These are phyloP conservation scores for Procambarus virginalis DNA, from an alignment of 1,140 invertebrate genomes.

Conservation along the genomic window DNA sequence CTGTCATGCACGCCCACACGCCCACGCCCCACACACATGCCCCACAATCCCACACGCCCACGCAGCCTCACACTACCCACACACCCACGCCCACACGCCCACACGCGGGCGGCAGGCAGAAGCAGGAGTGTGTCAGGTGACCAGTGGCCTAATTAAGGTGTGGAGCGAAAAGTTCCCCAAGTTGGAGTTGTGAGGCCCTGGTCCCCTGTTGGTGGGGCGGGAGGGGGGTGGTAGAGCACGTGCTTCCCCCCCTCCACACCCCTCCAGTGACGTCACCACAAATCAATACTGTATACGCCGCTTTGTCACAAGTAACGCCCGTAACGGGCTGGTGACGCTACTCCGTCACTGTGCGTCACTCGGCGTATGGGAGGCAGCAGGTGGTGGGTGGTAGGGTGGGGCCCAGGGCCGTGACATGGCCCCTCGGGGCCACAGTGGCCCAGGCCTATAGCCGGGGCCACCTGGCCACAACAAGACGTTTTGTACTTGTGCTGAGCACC, in stretches of 20 bases:
- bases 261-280: constrained; percentile 16
- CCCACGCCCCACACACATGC: not conserved
- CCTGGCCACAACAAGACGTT: constrained; percentile 16
- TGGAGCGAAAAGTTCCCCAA: constrained; percentile 32
- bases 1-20: not conserved
- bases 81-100: not conserved
- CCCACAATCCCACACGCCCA: not conserved
- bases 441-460: not conserved
- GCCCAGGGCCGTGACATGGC: not conserved
- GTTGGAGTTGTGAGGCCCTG: not conserved
- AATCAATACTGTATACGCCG: constrained; percentile 32
- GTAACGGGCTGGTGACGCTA: not conserved
- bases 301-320: constrained; percentile 20
- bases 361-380: not conserved
- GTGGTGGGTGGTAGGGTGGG: not conserved
- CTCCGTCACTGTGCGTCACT: not conserved
- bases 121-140: not conserved
- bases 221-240: not conserved
- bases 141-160: constrained; percentile 27
- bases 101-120: not conserved
- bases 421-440: not conserved
- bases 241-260: constrained; percentile 23
- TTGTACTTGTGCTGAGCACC: constrained; percentile 33
- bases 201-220: too few species aligned
- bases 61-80: not conserved